These are phyloP conservation scores for Hippocampus zosterae DNA, from an alignment of 2,113 vertebrate genomes.

Conservation along the genomic window DNA sequence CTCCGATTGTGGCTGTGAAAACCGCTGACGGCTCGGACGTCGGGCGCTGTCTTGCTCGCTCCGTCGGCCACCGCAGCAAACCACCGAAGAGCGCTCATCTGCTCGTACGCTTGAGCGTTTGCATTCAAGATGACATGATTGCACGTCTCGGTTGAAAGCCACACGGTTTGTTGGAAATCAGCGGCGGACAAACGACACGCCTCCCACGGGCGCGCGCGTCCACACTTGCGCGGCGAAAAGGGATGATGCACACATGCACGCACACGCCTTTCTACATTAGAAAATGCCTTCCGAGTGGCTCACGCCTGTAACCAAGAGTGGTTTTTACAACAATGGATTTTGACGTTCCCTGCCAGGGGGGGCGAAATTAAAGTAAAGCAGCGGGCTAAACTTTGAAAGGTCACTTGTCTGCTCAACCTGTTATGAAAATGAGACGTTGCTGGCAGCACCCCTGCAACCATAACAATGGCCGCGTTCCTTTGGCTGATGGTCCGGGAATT, in stretches of 20 bases:
- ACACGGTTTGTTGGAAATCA: constrained; percentile 26
- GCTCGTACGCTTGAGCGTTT: constrained; percentile 23
- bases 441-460: constrained; percentile 12
- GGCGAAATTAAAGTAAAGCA: constrained; percentile 22
- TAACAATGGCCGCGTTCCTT: neutral
- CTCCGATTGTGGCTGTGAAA: constrained; percentile 28
- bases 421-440: constrained; percentile 20
- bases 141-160: constrained; percentile 32
- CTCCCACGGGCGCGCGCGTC: constrained; percentile 3
- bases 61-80: constrained; percentile 37
- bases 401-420: constrained; percentile 13
- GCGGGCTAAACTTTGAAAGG: constrained; percentile 26
- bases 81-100: constrained; percentile 4
- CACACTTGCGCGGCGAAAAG: constrained; percentile 18
- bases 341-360: constrained; percentile 28
- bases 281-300: constrained; percentile 52
- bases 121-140: constrained; percentile 19
- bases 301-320: constrained; percentile 65
- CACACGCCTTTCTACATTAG: constrained; percentile 44
- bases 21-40: constrained; percentile 37
- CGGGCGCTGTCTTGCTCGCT: constrained; percentile 22
- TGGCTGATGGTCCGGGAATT: constrained; percentile 3
- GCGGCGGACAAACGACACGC: neutral
- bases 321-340: constrained; percentile 60
- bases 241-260: constrained; percentile 36